Conservation (phyloP, 2,888 invertebrate genomes). For the Carcina quercana region DNA sequence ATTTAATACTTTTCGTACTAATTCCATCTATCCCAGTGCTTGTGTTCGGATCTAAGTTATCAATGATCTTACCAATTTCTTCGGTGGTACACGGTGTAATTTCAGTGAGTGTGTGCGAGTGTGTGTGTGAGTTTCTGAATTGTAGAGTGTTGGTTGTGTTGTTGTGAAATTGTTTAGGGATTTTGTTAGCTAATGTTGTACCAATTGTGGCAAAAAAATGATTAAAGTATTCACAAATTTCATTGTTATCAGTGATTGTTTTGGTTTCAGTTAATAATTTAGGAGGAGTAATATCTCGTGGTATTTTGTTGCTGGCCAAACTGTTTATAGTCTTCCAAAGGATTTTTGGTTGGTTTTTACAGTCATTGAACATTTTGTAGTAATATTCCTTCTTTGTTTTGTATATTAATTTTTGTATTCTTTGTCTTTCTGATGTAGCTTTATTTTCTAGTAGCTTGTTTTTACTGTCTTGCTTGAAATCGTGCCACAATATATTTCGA, state of each 20-base stretch:
- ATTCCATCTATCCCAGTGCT: conserved; percentile 1
- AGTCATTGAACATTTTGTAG: conserved; percentile 11
- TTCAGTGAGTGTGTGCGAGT: background rate
- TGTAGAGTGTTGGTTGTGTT: background rate
- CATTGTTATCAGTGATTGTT: conserved; percentile 9
- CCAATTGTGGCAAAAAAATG: conserved; percentile 15
- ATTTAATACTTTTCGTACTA: conserved; percentile 2
- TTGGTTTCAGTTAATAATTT: conserved; percentile 7
- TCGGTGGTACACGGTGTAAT: background rate
- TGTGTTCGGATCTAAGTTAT: conserved; percentile 1
- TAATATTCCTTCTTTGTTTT: conserved; percentile 12
- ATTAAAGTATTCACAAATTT: conserved; percentile 19
- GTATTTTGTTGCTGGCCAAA: conserved; percentile 14
- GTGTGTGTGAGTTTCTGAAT: background rate
- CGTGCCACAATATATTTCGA: conserved; percentile 17
- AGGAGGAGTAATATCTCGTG: conserved; percentile 7
- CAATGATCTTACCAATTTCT: conserved; percentile 3
- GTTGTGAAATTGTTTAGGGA: background rate
- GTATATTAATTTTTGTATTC: conserved; percentile 6
- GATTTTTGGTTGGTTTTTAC: conserved; percentile 13
- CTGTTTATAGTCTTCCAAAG: conserved; percentile 19
- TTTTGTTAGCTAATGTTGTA: conserved; percentile 3
- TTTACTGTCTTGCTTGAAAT: conserved; percentile 9
- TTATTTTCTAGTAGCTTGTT: conserved; percentile 9
- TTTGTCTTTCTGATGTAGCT: conserved; percentile 6